phyloP scores from a whole-genome alignment of 2,113 vertebrate species.

The Engystomops pustulosus region DNA sequence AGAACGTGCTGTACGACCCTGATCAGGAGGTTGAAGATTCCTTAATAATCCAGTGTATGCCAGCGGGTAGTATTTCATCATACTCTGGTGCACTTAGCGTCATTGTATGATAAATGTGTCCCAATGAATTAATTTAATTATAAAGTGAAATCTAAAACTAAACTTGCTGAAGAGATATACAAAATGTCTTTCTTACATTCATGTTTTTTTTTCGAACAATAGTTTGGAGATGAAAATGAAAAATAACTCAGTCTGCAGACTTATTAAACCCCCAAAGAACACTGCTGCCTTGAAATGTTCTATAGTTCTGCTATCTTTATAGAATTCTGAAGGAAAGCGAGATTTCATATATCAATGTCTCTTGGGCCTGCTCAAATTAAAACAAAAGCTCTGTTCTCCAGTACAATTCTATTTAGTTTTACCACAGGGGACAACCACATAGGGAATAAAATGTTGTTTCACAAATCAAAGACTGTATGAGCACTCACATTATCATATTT shows the following conservation, averaged over 20 bases:
- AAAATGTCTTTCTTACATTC: not conserved
- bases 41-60: too few relatives aligned
- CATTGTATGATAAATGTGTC: too few relatives aligned
- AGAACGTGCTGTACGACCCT: too few relatives aligned
- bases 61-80: too few relatives aligned
- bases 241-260: not conserved
- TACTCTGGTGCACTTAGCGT: too few relatives aligned
- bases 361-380: conserved; percentile 51
- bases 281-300: conserved; percentile 33
- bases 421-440: conserved; percentile 26
- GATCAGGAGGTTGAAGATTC: too few relatives aligned
- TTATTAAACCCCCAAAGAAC: conserved; percentile 28
- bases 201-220: not conserved
- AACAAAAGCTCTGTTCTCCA: conserved; percentile 53
- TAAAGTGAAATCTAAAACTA: not conserved
- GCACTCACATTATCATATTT: conserved; percentile 27
- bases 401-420: conserved; percentile 47
- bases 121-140: too few relatives aligned
- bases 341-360: conserved; percentile 57
- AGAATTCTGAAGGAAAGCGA: conserved; percentile 33
- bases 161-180: not conserved
- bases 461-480: conserved; percentile 51
- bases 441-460: conserved; percentile 32
- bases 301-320: conserved; percentile 34
- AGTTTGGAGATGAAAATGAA: not conserved